Base-by-base conservation (phyloP, 2,113 vertebrate species). In the Anoura caudifer region DNA sequence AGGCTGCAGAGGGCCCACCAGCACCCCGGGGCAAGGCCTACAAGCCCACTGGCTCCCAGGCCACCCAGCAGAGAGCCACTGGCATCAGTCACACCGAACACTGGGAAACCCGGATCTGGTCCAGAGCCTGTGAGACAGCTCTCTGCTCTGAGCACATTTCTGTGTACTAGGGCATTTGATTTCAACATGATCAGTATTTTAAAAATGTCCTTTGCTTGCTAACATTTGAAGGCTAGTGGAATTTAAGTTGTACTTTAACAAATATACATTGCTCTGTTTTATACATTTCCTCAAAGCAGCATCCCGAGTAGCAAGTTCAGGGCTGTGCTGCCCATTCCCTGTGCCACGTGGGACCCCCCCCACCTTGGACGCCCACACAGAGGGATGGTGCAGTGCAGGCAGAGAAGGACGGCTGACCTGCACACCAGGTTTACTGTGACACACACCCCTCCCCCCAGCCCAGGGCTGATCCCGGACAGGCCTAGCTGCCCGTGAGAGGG, bases 321-420 rank as follows among this genome's bases (percentile, higher is more conserved):
- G 8, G 14, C 19, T 59, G 28, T 19, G 9, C 10, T 5, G 36
- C 19, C n/a, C 38, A 8, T n/a, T 65, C 13, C 47, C 38, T 61
- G 2, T 43, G 9, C 77, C 77, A 12, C 16, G 5, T 0, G 43
- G 38, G 56, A 59, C 56, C 56, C 56, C 56, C 56, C 54, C 22
- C 22, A 59, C 45, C 36, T 24, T 22, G 7, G 38, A 26, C 52
- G 38, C 52, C 73, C 69, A 15, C 41, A 47, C 22, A 31, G 73
- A n/a, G 24, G 20, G 1, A n/a, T 12, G 20, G 1, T 0, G 22
- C n/a, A 47, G 12, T 3, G 5, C 1, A 41, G 22, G 50, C 41
- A 47, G 14, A 33, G 75, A n/a, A 20, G 22, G 2, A n/a, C 20
- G 17, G 1, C 0, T 19, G 17, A 11, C 1, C 54, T 22, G 24